Evolutionary conservation across 2,888 invertebrate species (phyloP), one percentile per base, ranked within the genome.

Genomic region (Luperina nickerlii): DNA sequence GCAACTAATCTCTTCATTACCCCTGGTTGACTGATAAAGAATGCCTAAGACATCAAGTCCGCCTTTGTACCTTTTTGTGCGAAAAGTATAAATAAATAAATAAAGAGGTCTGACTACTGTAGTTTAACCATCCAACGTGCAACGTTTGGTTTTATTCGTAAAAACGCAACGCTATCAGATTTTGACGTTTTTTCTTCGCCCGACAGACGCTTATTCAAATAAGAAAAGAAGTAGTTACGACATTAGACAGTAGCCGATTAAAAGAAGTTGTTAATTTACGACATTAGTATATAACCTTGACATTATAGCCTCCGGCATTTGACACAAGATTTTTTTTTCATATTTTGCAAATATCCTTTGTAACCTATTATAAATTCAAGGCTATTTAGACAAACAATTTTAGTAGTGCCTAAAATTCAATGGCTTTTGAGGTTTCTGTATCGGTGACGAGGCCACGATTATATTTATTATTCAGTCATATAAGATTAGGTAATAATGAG

Each of bases 241-340:
- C 57, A 76, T 79, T 74, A 78, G 45, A 67, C 70, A 54, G 78
- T 73, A 78, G 67, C 24, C 32, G 15, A 65, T 72, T 54, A 62
- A 8, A 71, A 82, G 65, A 73, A 76, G 45, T 32, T n/a, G 68
- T 68, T 71, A 69, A 74, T 76, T 57, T 51, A 60, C 48, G 13
- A 13, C 57, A 69, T 69, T 62, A 66, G 18, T 48, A 81, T 72
- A 18, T 60, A 66, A 75, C 85, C 87, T 85, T 87, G 85, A 60
- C 87, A 70, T 54, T 60, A 60, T 38, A 63, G 57, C 72, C 80
- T 83, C 68, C 38, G 86, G 79, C 80, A 84, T 84, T 85, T 76
- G 74, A 74, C 71, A 65, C 71, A 32, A 72, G 70, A 79, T 60
- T 81, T 84, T 81, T 72, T 73, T 62, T 73, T 73, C 51, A 13